Base-by-base conservation (phyloP, 2,888 invertebrate species). In the Bimastos eiseni region DNA sequence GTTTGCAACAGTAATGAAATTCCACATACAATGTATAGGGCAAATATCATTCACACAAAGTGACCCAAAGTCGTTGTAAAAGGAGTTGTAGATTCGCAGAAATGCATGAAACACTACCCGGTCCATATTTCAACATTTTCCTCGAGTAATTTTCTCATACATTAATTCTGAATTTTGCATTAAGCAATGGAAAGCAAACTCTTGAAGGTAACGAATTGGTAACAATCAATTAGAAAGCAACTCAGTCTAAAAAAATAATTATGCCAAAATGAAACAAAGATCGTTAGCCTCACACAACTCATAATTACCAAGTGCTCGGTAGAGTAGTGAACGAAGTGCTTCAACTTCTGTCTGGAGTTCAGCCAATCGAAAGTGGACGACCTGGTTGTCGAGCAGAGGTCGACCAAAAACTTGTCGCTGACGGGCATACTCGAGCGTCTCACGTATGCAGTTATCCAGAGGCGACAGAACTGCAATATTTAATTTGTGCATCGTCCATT, bases 301-400 rank as follows among this genome's bases (percentile, higher is more conserved):
- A 41, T 41, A 94, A 93, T 94, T 93, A 94, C 95, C 95, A 92
- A 95, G 94, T 88, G 96, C 94, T 92, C 95, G 93, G 93, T 96
- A 96, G 30, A 95, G 92, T 86, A 96, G 93, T 1, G 96, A 94
- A 89, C 95, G 92, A 34, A 96, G 93, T 19, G 95, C 93, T 93
- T 96, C 96, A 24, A 96, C 93, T 93, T 96, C 96, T 17, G 96
- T 95, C 90, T 95, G 94, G 88, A 96, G 93, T 93, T 96, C 96
- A 8, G 96, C 96, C 86, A 96, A 93, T n/a, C 95, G 94, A 93
- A 95, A 96, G 92, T 96, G 96, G n/a, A 96, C 95, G 49, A 92
- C 91, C 91, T 95, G 95, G 91, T 95, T 94, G 93, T 93, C 92
- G 4, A 96, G 93, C 15, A 96, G 93, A 0, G 96, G 94, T 90